phyloP scores from a whole-genome alignment of 2,888 invertebrate genomes.

The Cabera pusaria region DNA sequence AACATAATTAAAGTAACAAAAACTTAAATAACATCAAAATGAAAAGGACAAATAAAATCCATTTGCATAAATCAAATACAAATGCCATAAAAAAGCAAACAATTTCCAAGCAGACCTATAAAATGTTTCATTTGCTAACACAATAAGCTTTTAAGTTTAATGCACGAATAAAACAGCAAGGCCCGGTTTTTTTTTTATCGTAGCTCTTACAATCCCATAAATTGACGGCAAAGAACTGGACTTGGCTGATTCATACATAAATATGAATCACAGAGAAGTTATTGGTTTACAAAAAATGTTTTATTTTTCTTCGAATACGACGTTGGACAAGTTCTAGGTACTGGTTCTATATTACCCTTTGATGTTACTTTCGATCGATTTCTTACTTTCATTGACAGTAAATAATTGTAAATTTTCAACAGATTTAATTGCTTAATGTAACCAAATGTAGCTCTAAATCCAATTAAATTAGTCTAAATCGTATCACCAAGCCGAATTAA shows the following conservation, averaged over 20 bases:
- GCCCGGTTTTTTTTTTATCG: constrained; percentile 14
- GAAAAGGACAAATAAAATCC: no score
- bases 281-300: constrained; percentile 4
- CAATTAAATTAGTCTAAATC: no score
- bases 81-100: no score
- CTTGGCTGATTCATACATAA: constrained; percentile 21
- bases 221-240: constrained; percentile 23
- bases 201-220: constrained; percentile 23
- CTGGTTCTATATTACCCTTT: no score
- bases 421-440: no score
- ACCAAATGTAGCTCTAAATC: no score
- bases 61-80: no score
- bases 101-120: constrained; percentile 3
- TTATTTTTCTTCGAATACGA: constrained; percentile 13
- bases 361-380: no score
- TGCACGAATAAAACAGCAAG: constrained; percentile 11
- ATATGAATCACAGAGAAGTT: constrained; percentile 24
- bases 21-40: not conserved
- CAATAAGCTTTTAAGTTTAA: constrained; percentile 24
- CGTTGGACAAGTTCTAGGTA: constrained; percentile 8
- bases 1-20: no score
- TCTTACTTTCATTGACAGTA: no score
- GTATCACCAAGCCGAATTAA: no score
- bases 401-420: no score
- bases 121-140: constrained; percentile 19